Conservation (phyloP, 2,888 invertebrate genomes). For the Drosophila limbata region DNA sequence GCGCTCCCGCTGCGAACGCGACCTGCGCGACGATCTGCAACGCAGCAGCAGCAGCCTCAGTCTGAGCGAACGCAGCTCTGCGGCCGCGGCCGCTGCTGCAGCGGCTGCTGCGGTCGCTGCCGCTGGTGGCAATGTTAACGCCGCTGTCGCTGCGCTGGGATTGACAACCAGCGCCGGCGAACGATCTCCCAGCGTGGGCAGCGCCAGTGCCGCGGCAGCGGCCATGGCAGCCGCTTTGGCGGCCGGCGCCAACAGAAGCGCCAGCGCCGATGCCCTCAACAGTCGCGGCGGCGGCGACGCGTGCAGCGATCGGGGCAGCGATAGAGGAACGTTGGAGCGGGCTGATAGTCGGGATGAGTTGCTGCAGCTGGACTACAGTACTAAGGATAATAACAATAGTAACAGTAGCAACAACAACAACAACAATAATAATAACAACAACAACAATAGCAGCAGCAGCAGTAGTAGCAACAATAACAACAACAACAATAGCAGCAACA, state of each 20-base stretch:
- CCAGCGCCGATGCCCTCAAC: slow-evolving; percentile 76
- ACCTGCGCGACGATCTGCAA: slow-evolving; percentile 83
- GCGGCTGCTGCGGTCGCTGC: slow-evolving; percentile 80
- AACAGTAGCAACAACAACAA: slow-evolving; percentile 58
- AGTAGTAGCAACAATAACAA: slow-evolving; percentile 53
- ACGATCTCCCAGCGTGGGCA: slow-evolving; percentile 85
- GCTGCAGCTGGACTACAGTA: slow-evolving; percentile 85
- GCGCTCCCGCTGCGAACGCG: slow-evolving; percentile 82
- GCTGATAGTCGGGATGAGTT: slow-evolving; percentile 85
- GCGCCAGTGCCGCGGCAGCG: slow-evolving; percentile 81
- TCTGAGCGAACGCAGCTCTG: slow-evolving; percentile 82
- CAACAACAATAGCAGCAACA: slow-evolving; percentile 45
- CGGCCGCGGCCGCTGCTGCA: slow-evolving; percentile 81
- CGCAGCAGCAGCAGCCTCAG: slow-evolving; percentile 84
- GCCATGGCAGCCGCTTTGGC: slow-evolving; percentile 80
- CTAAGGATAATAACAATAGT: slow-evolving; percentile 82
- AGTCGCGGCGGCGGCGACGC: slow-evolving; percentile 65
- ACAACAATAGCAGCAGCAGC: slow-evolving; percentile 47
- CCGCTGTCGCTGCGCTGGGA: slow-evolving; percentile 82
- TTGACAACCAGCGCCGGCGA: slow-evolving; percentile 78
- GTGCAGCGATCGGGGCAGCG: slow-evolving; percentile 77
- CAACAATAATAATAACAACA: slow-evolving; percentile 58
- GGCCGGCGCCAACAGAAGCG: slow-evolving; percentile 79
- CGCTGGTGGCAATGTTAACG: slow-evolving; percentile 78
- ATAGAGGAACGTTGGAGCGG: slow-evolving; percentile 80